phyloP scores from a whole-genome alignment of 2,888 invertebrate genomes.

The Tenthredo scrophulariae region DNA sequence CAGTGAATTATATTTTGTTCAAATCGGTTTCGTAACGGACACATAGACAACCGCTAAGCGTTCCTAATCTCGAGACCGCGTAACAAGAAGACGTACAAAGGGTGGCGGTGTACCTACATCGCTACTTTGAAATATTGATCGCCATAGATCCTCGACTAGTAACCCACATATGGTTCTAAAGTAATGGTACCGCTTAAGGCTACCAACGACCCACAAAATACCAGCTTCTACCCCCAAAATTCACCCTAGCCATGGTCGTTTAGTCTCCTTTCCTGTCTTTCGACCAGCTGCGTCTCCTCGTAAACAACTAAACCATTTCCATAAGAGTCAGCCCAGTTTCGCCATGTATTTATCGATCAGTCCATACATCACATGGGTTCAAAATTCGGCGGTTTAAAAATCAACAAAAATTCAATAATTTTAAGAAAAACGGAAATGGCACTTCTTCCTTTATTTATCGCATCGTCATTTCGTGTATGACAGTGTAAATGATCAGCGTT shows the following conservation, averaged over 20 bases:
- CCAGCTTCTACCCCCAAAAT: neutral
- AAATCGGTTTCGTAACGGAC: neutral
- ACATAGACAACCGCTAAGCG: constrained; percentile 38
- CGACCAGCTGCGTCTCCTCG: constrained; percentile 38
- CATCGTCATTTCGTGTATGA: neutral
- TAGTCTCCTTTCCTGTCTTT: neutral
- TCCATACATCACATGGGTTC: too few species aligned
- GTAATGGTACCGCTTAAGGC: constrained; percentile 48
- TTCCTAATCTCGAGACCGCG: constrained; percentile 63
- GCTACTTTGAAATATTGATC: constrained; percentile 64
- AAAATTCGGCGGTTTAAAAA: too few species aligned
- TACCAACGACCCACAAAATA: constrained; percentile 33
- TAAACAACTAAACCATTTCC: constrained; percentile 38
- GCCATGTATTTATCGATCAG: too few species aligned
- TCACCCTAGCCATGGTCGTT: neutral
- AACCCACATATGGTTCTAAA: constrained; percentile 52
- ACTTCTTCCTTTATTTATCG: neutral
- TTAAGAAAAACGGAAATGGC: neutral
- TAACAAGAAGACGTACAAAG: constrained; percentile 67
- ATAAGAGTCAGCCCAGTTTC: too few species aligned
- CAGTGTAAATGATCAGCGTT: neutral
- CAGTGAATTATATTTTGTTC: neutral
- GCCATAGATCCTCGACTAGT: constrained; percentile 33
- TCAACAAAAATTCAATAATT: too few species aligned
- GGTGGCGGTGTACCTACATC: constrained; percentile 44